Conservation (phyloP, 2,797 vertebrate genomes). For the Danio kyathit region DNA sequence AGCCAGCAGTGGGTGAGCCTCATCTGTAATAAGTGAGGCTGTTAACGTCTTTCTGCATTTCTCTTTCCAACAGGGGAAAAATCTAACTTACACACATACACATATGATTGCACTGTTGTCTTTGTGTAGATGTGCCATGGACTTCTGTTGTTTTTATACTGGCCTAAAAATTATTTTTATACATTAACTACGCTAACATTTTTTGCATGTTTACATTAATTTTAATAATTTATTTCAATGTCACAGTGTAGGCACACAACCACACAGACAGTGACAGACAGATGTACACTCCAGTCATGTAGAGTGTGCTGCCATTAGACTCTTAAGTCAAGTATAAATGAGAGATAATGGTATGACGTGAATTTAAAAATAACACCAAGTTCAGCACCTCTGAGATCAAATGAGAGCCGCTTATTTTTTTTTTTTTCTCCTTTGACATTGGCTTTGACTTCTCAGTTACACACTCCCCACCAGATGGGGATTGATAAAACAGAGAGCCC, state of each 20-base stretch:
- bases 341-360: constrained; percentile 39
- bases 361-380: constrained; percentile 35
- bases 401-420: constrained; percentile 24
- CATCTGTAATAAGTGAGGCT: constrained; percentile 33
- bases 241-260: too few relatives aligned
- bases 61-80: constrained; percentile 3
- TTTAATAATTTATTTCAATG: too few relatives aligned
- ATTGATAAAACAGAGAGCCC: constrained; percentile 37
- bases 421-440: background rate
- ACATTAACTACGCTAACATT: too few relatives aligned
- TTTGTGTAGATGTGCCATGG: too few relatives aligned
- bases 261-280: constrained; percentile 6
- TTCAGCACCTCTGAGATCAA: constrained; percentile 40
- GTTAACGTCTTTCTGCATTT: background rate
- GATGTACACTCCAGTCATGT: constrained; percentile 19
- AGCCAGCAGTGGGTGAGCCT: constrained; percentile 11
- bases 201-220: too few relatives aligned
- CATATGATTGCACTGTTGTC: background rate
- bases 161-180: too few relatives aligned
- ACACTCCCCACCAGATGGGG: background rate
- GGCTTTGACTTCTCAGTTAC: constrained; percentile 13
- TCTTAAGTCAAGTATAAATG: constrained; percentile 13
- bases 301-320: constrained; percentile 29
- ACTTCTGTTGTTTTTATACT: too few relatives aligned
- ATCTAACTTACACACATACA: constrained; percentile 11